phyloP scores from a whole-genome alignment of 2,797 vertebrate genomes.

The Enteromius viviparus region DNA sequence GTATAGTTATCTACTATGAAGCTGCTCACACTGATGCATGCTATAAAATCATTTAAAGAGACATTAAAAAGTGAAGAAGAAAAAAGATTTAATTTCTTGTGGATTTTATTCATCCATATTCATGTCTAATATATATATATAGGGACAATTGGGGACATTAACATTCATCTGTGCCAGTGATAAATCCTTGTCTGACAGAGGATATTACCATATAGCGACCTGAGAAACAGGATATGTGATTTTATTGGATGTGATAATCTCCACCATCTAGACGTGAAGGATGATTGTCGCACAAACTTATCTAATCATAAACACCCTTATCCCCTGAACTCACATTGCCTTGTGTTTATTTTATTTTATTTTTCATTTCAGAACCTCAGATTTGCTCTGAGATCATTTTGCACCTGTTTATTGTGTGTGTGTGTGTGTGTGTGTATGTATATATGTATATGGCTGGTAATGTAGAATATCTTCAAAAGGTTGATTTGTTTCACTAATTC shows the following conservation, averaged over 20 bases:
- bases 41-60: background rate
- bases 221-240: background rate
- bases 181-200: constrained; percentile 1
- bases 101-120: background rate
- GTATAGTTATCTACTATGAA: background rate
- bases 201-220: background rate
- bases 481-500: too few relatives aligned
- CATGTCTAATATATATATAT: background rate
- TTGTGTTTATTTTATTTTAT: too few relatives aligned
- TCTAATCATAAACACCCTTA: background rate
- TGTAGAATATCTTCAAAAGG: too few relatives aligned
- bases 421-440: too few relatives aligned
- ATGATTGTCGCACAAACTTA: background rate
- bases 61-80: background rate
- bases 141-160: background rate
- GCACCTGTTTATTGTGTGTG: too few relatives aligned
- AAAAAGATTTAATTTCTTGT: background rate
- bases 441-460: too few relatives aligned
- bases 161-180: background rate
- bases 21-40: background rate
- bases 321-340: background rate
- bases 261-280: background rate
- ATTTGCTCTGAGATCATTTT: too few relatives aligned
- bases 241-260: constrained; percentile 12
- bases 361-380: too few relatives aligned